Evolutionary conservation across 1,140 invertebrate species (phyloP).

Genomic region (Drosophila subpulchrella): DNA sequence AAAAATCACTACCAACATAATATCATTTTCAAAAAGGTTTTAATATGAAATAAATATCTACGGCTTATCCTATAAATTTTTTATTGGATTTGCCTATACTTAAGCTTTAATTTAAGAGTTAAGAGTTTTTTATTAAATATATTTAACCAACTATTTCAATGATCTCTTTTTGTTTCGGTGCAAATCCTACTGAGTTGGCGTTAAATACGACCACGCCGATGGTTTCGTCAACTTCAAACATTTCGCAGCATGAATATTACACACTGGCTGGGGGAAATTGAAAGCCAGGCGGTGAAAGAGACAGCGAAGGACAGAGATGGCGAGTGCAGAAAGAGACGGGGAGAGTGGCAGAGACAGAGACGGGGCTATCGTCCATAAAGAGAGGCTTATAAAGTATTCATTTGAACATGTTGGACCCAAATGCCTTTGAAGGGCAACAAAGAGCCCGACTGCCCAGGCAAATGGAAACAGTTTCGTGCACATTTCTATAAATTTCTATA

Average conservation of each 20-base stretch:
- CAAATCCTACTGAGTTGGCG: conserved; percentile 37
- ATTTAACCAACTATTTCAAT: too few relatives aligned
- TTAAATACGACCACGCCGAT: conserved; percentile 65
- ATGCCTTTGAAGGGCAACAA: conserved; percentile 60
- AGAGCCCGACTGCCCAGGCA: conserved; percentile 36
- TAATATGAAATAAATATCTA: too few relatives aligned
- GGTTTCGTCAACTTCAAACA: conserved; percentile 56
- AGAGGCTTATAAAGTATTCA: conserved; percentile 79
- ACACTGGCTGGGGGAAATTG: conserved; percentile 5
- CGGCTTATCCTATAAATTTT: too few relatives aligned
- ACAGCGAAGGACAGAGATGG: background rate
- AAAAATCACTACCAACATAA: too few relatives aligned
- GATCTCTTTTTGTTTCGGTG: conserved; percentile 5
- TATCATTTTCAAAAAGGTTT: too few relatives aligned
- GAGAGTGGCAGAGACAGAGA: conserved; percentile 1
- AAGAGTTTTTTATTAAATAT: too few relatives aligned
- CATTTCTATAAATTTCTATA: conserved; percentile 72
- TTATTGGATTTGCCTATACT: too few relatives aligned
- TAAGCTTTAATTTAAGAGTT: too few relatives aligned
- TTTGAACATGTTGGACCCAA: conserved; percentile 68
- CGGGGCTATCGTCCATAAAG: conserved; percentile 17
- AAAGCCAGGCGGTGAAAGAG: background rate
- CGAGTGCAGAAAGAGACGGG: background rate
- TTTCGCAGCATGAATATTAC: conserved; percentile 56
- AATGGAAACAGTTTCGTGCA: conserved; percentile 75